Conservation (phyloP, 2,797 vertebrate species). For the Characodon lateralis region DNA sequence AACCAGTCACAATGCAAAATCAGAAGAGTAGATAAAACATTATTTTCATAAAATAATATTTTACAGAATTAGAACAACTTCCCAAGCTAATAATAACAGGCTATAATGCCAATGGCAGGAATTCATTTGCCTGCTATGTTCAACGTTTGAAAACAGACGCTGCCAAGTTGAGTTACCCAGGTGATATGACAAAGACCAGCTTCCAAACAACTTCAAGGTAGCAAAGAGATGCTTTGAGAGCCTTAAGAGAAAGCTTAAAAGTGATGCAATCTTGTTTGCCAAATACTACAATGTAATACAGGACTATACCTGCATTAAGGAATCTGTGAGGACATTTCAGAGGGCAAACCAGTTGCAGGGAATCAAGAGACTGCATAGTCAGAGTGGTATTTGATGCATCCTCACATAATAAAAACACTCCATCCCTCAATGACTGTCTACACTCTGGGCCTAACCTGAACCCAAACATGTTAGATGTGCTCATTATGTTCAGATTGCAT, state of each 20-base stretch:
- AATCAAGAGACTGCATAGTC: background rate
- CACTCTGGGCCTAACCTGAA: background rate
- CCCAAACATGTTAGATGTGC: constrained; percentile 6
- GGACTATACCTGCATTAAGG: constrained; percentile 24
- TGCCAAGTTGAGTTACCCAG: constrained; percentile 24
- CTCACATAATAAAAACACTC: background rate
- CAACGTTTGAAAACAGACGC: background rate
- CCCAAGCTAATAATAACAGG: no score
- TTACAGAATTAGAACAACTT: no score
- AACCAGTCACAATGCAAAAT: no score
- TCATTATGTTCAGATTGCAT: constrained; percentile 4
- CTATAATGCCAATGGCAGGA: no score
- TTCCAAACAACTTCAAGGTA: constrained; percentile 7
- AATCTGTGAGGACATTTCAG: background rate
- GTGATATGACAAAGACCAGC: background rate
- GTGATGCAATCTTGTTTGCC: background rate
- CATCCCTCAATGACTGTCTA: constrained; percentile 1
- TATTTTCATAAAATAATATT: no score
- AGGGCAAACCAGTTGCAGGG: background rate
- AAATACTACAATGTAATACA: constrained; percentile 18
- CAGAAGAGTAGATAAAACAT: no score
- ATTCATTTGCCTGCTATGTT: no score
- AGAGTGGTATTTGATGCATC: constrained; percentile 42
- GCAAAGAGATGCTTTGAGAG: constrained; percentile 11
- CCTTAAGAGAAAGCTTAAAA: constrained; percentile 12